Conservation (phyloP, 2,797 vertebrate genomes). For the Thripadectes ignobilis region DNA sequence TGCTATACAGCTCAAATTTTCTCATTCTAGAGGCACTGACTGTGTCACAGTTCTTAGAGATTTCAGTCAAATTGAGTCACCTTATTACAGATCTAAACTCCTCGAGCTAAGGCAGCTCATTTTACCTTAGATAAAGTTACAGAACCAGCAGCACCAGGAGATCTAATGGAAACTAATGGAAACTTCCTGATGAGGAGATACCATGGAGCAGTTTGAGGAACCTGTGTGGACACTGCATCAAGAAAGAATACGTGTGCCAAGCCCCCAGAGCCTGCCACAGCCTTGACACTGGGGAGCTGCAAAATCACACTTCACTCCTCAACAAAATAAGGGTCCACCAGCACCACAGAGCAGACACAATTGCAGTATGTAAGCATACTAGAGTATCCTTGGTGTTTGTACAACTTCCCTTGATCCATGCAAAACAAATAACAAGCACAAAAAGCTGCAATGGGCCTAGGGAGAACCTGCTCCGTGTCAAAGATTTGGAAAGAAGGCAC, state of each 20-base stretch:
- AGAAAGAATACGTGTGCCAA: rapidly evolving
- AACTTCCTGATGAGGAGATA: neutral
- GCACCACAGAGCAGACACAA: neutral
- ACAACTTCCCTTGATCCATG: neutral
- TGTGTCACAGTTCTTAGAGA: neutral
- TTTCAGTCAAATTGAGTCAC: neutral
- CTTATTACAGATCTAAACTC: neutral
- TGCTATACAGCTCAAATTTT: neutral
- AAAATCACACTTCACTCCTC: neutral
- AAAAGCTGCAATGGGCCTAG: neutral
- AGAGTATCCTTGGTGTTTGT: neutral
- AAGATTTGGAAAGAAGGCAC: neutral
- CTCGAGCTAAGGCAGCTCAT: neutral
- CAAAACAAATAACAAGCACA: neutral
- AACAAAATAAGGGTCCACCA: neutral
- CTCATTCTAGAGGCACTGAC: neutral
- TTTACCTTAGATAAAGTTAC: neutral
- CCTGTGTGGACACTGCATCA: neutral
- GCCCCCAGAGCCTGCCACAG: neutral
- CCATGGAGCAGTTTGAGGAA: neutral
- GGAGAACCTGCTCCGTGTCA: neutral
- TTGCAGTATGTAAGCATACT: rapidly evolving
- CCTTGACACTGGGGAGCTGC: neutral
- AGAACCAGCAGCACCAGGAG: neutral
- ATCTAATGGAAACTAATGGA: neutral